Base-by-base conservation (phyloP, 2,113 vertebrate genomes). In the Phyllopteryx taeniolatus region DNA sequence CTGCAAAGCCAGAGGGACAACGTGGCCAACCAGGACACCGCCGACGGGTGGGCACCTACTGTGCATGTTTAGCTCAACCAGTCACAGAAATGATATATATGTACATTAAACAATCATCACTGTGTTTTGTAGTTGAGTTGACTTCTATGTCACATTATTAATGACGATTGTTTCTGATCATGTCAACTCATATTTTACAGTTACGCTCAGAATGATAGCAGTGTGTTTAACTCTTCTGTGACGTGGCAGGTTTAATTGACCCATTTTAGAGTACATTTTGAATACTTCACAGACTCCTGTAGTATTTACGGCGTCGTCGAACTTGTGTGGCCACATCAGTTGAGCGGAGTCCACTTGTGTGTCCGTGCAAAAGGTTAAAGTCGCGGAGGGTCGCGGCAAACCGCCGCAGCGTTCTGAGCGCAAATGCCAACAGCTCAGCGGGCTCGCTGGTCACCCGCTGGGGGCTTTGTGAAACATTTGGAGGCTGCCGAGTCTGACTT, bases 1-100 rank as follows among this genome's bases (percentile, higher is more conserved):
- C 90, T 98, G 49, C 91, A 88, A 81, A 93, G 92, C 77, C 96
- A 98, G 86, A 90, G 90, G 81, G 94, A 95, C 72, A 96, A 95
- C 77, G 57, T 88, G 51, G 78, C 87, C 1, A 92, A 94, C 73
- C 74, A 72, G 8, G 86, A 86, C 11, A 77, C 88, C 62, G 85
- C 74, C 11, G 74, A 87, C 15, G 87, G 94, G 95, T 90, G 88
- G 0, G 76, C 17, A 22, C 20, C 64, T 5, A 66, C n/a, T 8
- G 4, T n/a, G 42, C 43, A 2, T 20, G 11, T 65, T 20, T 43
- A 19, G 4, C 35, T 42, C 33, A 64, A 17, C 5, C 27, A 4
- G 47, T 54, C 51, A 9, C 6, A 8, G 59, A 35, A n/a, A 54
- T 54, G 51, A 54, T n/a, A 62, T 61, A 62, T 5, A 5, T 2